A percentile compares a stretch with the other conserved stretches of the same genome.
These are phyloP conservation scores for Phrynocephalus versicolor DNA, from an alignment of 2,113 vertebrate species.

Conservation along the genomic window DNA sequence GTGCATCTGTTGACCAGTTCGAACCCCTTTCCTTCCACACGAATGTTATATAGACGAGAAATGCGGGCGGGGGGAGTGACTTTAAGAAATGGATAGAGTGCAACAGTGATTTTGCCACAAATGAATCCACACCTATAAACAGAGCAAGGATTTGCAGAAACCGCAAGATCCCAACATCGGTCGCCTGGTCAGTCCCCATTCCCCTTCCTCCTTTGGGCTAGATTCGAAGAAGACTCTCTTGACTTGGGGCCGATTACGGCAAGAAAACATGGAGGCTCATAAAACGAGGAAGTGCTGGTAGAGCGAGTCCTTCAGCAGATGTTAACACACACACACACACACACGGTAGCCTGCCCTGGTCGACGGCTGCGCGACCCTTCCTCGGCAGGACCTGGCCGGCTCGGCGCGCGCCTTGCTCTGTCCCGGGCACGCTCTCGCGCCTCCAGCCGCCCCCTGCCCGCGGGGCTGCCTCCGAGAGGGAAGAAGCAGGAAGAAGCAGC, in stretches of 20 bases:
- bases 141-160: neutral
- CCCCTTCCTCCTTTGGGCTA: too few relatives aligned
- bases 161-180: too few relatives aligned
- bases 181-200: neutral
- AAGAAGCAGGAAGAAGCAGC: neutral
- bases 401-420: neutral
- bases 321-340: neutral
- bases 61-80: neutral
- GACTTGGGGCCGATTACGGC: neutral
- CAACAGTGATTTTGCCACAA: too few relatives aligned
- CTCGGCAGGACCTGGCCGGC: neutral
- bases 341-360: neutral
- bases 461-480: neutral
- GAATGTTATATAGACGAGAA: neutral
- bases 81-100: neutral
- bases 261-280: constrained; percentile 26
- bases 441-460: neutral
- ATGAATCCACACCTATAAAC: too few relatives aligned
- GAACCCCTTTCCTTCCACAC: neutral
- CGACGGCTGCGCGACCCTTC: too few relatives aligned
- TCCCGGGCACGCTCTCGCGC: neutral
- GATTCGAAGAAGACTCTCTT: neutral
- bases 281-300: constrained; percentile 20
- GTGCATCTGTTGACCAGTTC: neutral
- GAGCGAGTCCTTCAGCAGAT: neutral